A percentile compares a stretch with the other conserved stretches of the same genome.
These are phyloP conservation scores for Aphelenchoides fujianensis DNA, from an alignment of 1,140 invertebrate genomes.

Conservation along the genomic window DNA sequence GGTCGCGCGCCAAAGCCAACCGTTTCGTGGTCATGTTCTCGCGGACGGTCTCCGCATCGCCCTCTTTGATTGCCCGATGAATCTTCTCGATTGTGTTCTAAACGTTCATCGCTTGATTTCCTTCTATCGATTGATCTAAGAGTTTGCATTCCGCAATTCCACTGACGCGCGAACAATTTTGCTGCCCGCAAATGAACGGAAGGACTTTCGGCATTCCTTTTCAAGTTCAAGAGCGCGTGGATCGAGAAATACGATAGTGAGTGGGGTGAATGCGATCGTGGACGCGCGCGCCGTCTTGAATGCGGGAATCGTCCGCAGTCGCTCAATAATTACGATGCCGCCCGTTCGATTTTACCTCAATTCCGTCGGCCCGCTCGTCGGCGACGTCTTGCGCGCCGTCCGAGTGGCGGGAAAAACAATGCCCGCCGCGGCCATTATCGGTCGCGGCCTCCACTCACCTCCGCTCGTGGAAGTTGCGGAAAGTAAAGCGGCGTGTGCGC, in stretches of 20 bases:
- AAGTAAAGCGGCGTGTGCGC: not conserved
- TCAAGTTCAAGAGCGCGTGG: not conserved
- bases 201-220: no score
- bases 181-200: no score
- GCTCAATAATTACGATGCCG: not conserved
- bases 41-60: conserved; percentile 69
- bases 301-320: not conserved
- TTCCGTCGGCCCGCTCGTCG: not conserved
- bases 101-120: no score
- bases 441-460: not conserved
- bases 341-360: conserved; percentile 2
- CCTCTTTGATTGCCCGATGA: conserved; percentile 72
- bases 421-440: not conserved
- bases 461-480: not conserved
- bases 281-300: no score
- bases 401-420: not conserved
- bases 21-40: conserved; percentile 66
- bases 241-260: no score
- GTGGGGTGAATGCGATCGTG: not conserved
- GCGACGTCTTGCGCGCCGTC: not conserved
- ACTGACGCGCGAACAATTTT: no score
- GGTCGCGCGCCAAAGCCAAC: conserved; percentile 72
- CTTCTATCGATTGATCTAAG: no score
- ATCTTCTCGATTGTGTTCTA: conserved; percentile 64
- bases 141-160: no score